Evolutionary conservation across 2,113 vertebrate genomes (phyloP).

Genomic region (Pogona vitticeps): DNA sequence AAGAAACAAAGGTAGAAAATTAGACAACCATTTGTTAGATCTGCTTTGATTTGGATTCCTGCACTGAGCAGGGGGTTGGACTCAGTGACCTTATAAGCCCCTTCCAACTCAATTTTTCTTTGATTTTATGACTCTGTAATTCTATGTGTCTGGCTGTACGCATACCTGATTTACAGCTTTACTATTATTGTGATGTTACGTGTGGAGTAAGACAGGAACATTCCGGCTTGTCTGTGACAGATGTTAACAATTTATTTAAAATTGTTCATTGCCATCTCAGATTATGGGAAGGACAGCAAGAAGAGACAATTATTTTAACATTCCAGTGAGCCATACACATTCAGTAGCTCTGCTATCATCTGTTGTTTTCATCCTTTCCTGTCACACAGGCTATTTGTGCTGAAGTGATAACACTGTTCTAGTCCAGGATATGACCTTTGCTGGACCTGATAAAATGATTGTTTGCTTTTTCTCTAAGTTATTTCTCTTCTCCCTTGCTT

Average conservation of each 20-base stretch:
- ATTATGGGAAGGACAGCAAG: background rate
- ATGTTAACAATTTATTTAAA: background rate
- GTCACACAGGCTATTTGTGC: background rate
- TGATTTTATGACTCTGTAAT: background rate
- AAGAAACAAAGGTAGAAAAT: background rate
- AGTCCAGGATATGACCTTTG: conserved; percentile 5
- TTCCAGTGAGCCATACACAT: background rate
- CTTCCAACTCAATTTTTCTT: too few species aligned
- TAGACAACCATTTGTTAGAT: too few species aligned
- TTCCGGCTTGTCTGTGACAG: background rate
- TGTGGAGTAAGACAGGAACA: background rate
- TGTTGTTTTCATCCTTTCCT: background rate
- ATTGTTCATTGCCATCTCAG: background rate
- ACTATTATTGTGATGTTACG: background rate
- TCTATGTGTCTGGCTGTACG: too few species aligned
- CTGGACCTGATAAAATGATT: background rate
- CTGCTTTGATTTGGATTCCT: too few species aligned
- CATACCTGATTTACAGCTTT: background rate
- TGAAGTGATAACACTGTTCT: background rate
- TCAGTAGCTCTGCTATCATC: background rate
- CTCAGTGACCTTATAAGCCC: too few species aligned
- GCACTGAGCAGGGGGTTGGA: too few species aligned
- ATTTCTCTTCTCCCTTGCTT: background rate
- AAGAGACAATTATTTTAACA: background rate
- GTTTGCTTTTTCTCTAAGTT: background rate